These are phyloP conservation scores for Seriola quinqueradiata DNA, from an alignment of 2,113 vertebrate genomes.

Conservation along the genomic window DNA sequence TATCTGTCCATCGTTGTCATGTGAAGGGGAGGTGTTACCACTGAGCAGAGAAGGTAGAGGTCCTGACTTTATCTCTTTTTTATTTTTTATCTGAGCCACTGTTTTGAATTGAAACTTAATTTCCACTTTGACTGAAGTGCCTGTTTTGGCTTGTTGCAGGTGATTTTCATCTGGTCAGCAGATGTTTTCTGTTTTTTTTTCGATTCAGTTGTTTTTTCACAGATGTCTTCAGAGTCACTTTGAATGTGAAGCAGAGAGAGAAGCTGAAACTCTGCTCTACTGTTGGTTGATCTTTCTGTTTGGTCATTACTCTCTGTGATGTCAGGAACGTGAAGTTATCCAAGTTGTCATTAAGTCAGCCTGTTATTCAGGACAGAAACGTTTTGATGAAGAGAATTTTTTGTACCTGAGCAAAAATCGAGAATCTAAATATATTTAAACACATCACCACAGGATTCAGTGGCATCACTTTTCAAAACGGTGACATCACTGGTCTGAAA, in stretches of 20 bases:
- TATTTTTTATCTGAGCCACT: not conserved
- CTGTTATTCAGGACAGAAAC: not conserved
- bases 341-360: not conserved
- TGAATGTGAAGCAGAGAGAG: not conserved
- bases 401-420: too few species aligned
- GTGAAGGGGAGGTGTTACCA: conserved; percentile 45
- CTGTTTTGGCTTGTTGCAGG: too few species aligned
- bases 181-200: too few species aligned
- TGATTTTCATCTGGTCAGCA: too few species aligned
- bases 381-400: not conserved
- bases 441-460: not conserved
- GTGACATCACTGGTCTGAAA: not conserved
- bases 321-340: not conserved
- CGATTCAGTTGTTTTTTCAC: too few species aligned
- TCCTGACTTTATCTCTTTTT: not conserved
- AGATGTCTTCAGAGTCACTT: too few species aligned
- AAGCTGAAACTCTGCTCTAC: too few species aligned
- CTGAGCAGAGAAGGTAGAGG: conserved; percentile 32
- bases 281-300: not conserved
- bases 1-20: not conserved
- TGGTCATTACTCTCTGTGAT: not conserved
- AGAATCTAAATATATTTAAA: not conserved
- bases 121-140: not conserved
- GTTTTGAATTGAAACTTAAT: not conserved
- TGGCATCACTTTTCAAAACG: not conserved